Base-by-base conservation (phyloP, 1,140 invertebrate genomes). In the Ips nitidus region DNA sequence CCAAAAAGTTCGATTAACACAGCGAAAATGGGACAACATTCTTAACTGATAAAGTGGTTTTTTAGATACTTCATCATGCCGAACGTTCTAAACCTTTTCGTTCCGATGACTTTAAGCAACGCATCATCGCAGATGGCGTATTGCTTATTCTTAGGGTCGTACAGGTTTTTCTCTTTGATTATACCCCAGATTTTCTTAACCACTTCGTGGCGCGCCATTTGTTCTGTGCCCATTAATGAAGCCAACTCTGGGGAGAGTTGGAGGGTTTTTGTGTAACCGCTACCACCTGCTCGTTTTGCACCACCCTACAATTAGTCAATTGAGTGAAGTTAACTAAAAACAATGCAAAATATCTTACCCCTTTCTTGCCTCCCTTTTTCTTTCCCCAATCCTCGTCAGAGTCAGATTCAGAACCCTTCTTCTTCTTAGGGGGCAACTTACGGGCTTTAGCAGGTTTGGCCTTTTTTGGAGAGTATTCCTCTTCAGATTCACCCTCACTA, bases 61-160 rank as follows among this genome's bases (percentile, higher is more conserved):
- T 95, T 95, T 69, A 97, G 84, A 81, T 94, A 94, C 80, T 97
- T 97, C 91, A 97, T 94, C 94, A 97, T 97, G 74, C 92, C 93
- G 74, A 95, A 96, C 47, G 91, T 94, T 76, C 92, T 88, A 86
- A 96, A 95, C 71, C 93, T 89, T 79, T 94, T 94, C 0, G 91
- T 89, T 37, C 93, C 94, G 79, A 97, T 92, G 53, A 97, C 90
- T 82, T 94, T 94, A 80, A 91, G 83, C 8, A 97, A 82, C 66
- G 95, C 91, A 52, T 94, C 93, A 79, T 98, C 94, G 82, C 94
- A 97, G 75, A 97, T 93, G 53, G 94, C 94, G 78, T 89, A 97
- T 80, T 96, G 94, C 81, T 94, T 97, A 81, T 97, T 97, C 76
- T 93, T 95, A 4, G 94, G 94, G 79, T 97, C 94, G 83, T 93